These are phyloP conservation scores for Numenius phaeopus DNA, from an alignment of 2,797 vertebrate genomes.

Conservation along the genomic window DNA sequence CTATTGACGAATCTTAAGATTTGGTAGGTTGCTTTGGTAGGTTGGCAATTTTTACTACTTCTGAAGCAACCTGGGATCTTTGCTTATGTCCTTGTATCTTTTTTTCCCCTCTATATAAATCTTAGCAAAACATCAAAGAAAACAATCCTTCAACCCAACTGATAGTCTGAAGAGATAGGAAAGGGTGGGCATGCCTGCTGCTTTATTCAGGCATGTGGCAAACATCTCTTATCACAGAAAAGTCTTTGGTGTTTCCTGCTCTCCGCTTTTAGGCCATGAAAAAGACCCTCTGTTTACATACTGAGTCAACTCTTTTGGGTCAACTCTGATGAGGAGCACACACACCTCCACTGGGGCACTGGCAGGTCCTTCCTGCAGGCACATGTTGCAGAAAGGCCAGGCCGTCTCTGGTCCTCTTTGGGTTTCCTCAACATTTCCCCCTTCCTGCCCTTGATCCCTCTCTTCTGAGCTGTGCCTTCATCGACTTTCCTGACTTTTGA, in stretches of 20 bases:
- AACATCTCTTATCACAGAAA: not conserved
- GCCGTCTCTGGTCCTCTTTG: not conserved
- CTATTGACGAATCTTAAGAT: fast-evolving
- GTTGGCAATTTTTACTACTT: not conserved
- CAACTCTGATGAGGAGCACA: not conserved
- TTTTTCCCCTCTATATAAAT: not conserved
- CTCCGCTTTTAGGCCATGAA: not conserved
- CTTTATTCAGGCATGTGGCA: not conserved
- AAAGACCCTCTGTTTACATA: not conserved
- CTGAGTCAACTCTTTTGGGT: not conserved
- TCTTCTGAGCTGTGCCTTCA: not conserved
- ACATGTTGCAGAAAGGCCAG: not conserved
- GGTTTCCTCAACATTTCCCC: not conserved
- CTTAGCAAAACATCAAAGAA: not conserved
- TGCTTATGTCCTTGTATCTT: not conserved
- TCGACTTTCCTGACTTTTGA: not conserved
- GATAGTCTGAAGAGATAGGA: not conserved
- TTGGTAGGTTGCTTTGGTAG: not conserved
- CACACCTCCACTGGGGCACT: not conserved
- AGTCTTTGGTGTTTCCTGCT: not conserved
- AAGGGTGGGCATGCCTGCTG: not conserved
- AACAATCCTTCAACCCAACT: not conserved
- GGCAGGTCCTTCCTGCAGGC: not conserved
- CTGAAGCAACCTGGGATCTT: not conserved
- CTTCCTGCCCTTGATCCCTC: not conserved